Base-by-base conservation (phyloP, 2,888 invertebrate species). In the Cryptus armator region DNA sequence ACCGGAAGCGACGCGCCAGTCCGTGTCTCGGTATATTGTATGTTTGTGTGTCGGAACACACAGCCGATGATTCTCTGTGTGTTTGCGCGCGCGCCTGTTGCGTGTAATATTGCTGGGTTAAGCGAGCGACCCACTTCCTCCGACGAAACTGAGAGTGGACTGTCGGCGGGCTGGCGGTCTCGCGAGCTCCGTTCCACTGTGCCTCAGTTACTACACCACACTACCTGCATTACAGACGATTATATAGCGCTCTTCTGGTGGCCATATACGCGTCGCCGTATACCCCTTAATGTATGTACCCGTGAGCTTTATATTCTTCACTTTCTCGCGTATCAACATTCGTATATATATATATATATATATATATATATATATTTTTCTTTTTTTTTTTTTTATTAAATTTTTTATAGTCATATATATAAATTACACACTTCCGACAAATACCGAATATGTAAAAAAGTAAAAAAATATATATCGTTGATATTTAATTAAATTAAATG, bases 61-160 rank as follows among this genome's bases (percentile, higher is more conserved):
- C 37, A 19, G 56, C 24, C 56, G 4, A 44, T 51, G 43, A n/a
- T 24, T 80, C 71, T 51, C 59, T 72, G 66, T 46, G 59, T 51
- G 53, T 37, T 56, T 29, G 67, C 56, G 83, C 62, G 81, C 77
- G 86, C 86, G 84, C 84, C 75, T 83, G 75, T 53, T 56, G 48
- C 48, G 68, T 51, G 24, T 67, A 46, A 14, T 51, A 46, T 51
- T 10, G 71, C 2, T 44, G 76, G 32, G 66, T 16, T 32, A 56
- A 62, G 29, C 87, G 87, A 85, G 89, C 90, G 92, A 92, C 92
- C 92, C 91, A 92, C 92, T 92, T 92, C 89, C 89, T 88, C 87
- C 89, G 88, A 89, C 90, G 92, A 92, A 92, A 92, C 88, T 90
- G 92, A 92, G 91, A 92, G 92, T 92, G 90, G 70, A 75, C 72